phyloP scores from a whole-genome alignment of 1,140 invertebrate species.

The Lordiphosa mommai region DNA sequence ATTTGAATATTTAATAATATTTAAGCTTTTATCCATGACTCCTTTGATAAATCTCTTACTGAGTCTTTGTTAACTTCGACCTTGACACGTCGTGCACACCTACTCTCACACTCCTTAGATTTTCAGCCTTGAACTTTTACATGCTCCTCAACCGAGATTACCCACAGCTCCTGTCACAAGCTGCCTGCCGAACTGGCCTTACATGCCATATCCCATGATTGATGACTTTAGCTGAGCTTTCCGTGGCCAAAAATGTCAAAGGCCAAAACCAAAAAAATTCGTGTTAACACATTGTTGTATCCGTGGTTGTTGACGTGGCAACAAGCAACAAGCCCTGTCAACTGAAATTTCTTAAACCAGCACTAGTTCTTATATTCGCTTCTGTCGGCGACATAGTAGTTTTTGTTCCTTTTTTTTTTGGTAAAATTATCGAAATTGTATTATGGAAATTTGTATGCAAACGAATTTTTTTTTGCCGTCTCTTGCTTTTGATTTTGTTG shows the following conservation, averaged over 20 bases:
- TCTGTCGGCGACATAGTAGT: neutral
- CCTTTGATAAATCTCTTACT: no score
- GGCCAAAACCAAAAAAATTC: constrained; percentile 1
- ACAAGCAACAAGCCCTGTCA: neutral
- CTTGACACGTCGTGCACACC: neutral
- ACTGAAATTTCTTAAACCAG: neutral
- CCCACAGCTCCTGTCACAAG: neutral
- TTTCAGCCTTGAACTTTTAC: neutral
- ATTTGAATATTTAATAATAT: neutral
- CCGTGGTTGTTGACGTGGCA: neutral
- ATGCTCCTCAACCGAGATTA: neutral
- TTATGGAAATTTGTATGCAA: constrained; percentile 52
- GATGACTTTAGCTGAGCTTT: constrained; percentile 2
- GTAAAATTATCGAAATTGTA: constrained; percentile 47
- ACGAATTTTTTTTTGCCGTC: constrained; percentile 20
- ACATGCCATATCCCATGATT: constrained; percentile 3
- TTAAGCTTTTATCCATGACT: no score
- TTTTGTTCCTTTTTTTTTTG: neutral
- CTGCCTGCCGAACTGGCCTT: neutral
- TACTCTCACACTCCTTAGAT: neutral
- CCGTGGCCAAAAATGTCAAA: constrained; percentile 3
- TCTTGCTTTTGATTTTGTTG: constrained; percentile 32
- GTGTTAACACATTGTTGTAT: constrained; percentile 7
- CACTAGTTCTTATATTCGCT: neutral
- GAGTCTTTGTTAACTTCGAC: neutral